Percentiles rank a stretch among this genome's conserved stretches.
These are phyloP conservation scores for Julus scandinavius DNA, from an alignment of 2,888 invertebrate species.

Conservation along the genomic window DNA sequence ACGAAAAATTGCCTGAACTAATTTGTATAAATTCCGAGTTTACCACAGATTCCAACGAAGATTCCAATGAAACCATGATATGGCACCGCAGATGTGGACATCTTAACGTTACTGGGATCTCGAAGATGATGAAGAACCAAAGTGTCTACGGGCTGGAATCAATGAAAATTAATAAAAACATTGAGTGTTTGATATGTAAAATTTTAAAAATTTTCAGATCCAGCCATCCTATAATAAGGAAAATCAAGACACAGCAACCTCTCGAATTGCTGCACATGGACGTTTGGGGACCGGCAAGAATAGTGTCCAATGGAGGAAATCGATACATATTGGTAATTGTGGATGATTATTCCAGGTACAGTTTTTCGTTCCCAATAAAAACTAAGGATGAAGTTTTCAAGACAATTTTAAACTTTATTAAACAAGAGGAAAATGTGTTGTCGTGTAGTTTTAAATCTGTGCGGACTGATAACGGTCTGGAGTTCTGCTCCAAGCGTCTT, in stretches of 20 bases:
- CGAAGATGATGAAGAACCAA: rapidly evolving
- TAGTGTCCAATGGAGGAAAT: neutral
- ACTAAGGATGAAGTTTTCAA: neutral
- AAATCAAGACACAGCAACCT: neutral
- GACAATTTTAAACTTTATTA: neutral
- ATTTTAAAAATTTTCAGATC: neutral
- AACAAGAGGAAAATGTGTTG: neutral
- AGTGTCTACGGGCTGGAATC: neutral
- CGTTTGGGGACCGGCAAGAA: neutral
- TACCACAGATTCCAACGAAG: too few relatives aligned
- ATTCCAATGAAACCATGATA: neutral
- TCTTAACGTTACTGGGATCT: neutral
- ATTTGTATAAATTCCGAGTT: too few relatives aligned
- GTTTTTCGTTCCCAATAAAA: neutral
- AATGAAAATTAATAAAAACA: neutral
- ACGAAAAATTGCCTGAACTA: too few relatives aligned
- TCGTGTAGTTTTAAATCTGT: too few relatives aligned
- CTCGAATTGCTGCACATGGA: neutral
- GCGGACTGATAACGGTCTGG: neutral
- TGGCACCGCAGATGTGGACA: neutral
- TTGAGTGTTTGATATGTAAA: too few relatives aligned
- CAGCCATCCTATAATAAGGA: too few relatives aligned
- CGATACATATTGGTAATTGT: neutral
- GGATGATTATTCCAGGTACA: neutral
- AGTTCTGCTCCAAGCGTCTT: too few relatives aligned